Conservation (phyloP, 2,888 invertebrate species). For the Drosophila acutilabella region DNA sequence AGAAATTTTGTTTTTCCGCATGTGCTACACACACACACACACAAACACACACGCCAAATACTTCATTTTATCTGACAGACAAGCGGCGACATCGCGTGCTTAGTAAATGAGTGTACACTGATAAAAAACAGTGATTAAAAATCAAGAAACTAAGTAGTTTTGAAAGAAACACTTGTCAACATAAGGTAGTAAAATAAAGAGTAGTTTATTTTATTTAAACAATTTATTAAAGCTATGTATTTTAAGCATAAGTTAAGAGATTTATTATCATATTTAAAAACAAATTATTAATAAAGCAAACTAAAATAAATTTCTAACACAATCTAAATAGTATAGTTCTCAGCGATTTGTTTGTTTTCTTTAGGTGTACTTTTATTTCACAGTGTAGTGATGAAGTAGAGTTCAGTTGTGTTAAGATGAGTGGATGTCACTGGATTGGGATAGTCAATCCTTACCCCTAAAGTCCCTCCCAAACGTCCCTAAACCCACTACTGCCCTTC, state of each 20-base stretch:
- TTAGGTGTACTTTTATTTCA: neutral
- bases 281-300: too few species aligned
- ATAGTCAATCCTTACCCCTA: constrained; percentile 48
- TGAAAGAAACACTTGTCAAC: neutral
- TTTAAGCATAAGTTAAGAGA: too few species aligned
- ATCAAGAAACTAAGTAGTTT: too few species aligned
- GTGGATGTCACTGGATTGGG: constrained; percentile 52
- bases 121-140: neutral
- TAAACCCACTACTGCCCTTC: neutral
- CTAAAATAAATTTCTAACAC: too few species aligned
- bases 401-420: constrained; percentile 39
- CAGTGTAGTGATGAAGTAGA: constrained; percentile 16
- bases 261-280: too few species aligned
- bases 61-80: constrained; percentile 77
- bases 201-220: too few species aligned
- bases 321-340: too few species aligned
- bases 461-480: neutral
- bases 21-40: constrained; percentile 41
- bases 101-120: constrained; percentile 27
- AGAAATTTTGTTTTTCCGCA: constrained; percentile 65
- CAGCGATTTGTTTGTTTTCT: too few species aligned
- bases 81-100: constrained; percentile 50
- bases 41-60: constrained; percentile 52
- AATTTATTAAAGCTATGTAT: too few species aligned
- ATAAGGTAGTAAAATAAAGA: neutral